phyloP scores from a whole-genome alignment of 2,888 invertebrate species.

The Cephus pulcher region DNA sequence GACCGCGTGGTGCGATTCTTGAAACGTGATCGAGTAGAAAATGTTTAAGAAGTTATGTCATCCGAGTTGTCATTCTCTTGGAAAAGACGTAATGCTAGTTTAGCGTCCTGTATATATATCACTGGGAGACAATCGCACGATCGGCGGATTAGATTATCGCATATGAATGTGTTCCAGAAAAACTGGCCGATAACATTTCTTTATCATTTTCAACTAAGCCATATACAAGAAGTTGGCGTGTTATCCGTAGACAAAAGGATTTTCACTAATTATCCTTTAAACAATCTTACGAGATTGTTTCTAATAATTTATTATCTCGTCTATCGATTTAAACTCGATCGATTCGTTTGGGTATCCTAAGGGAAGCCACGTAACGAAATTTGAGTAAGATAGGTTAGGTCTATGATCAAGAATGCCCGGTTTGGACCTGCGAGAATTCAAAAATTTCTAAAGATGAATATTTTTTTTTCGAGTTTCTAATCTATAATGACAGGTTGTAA shows the following conservation, averaged over 20 bases:
- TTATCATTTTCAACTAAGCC: background rate
- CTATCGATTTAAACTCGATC: background rate
- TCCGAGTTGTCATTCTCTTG: background rate
- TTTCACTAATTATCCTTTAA: background rate
- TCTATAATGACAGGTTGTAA: background rate
- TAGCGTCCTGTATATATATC: background rate
- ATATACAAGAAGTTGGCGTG: background rate
- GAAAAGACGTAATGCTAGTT: background rate
- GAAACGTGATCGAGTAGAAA: background rate
- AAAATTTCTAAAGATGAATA: background rate
- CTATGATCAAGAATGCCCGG: background rate
- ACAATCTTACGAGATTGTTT: background rate
- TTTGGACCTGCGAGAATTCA: background rate
- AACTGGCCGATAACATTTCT: background rate
- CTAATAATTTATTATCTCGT: background rate
- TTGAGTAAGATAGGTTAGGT: background rate
- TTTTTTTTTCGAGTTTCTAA: background rate
- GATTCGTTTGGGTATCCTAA: background rate
- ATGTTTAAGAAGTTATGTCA: background rate
- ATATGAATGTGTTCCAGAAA: background rate
- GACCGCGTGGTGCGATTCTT: background rate
- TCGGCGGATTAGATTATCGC: background rate
- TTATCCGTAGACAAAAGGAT: background rate
- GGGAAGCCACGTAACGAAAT: background rate
- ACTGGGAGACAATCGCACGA: background rate